Evolutionary conservation across 2,113 vertebrate species (phyloP).

Genomic region (Isurus oxyrinchus): DNA sequence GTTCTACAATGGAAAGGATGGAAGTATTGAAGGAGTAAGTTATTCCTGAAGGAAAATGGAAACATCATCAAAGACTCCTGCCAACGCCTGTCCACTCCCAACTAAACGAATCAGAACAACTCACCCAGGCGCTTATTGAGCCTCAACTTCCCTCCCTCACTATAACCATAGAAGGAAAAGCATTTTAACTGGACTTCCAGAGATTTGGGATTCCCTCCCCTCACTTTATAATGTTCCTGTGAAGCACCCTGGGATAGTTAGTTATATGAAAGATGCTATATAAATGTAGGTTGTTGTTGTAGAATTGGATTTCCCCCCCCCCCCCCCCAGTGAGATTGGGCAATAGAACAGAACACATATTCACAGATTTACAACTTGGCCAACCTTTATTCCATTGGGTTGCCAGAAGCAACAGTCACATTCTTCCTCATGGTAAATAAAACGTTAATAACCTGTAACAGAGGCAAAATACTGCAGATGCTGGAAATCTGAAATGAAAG

Average conservation of each 20-base stretch:
- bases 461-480: no score
- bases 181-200: background rate
- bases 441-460: no score
- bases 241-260: no score
- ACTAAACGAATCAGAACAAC: background rate
- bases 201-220: background rate
- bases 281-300: background rate
- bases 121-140: background rate
- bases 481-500: no score
- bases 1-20: background rate
- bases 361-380: background rate
- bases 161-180: background rate
- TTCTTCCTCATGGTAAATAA: background rate
- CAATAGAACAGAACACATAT: background rate
- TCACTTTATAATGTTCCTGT: no score
- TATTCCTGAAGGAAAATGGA: background rate
- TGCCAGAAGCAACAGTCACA: background rate
- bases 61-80: background rate
- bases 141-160: background rate
- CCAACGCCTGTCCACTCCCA: background rate
- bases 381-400: background rate
- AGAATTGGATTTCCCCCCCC: background rate
- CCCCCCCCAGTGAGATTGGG: background rate
- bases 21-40: background rate
- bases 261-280: no score